phyloP scores from a whole-genome alignment of 2,888 invertebrate genomes.

The Oligia fasciuncula region DNA sequence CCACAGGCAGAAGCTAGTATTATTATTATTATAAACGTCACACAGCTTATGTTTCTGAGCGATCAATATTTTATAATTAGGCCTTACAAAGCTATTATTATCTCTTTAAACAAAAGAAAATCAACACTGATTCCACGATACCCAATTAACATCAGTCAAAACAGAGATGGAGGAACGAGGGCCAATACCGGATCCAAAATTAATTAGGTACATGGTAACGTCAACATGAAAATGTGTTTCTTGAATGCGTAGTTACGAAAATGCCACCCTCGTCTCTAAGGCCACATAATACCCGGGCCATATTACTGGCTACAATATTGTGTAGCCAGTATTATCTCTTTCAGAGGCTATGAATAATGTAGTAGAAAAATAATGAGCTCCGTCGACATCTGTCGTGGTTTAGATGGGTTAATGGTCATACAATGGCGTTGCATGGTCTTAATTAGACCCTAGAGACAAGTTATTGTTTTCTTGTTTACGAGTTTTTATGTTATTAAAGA shows the following conservation, averaged over 20 bases:
- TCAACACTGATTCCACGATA: neutral
- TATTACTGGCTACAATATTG: constrained; percentile 60
- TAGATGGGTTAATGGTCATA: constrained; percentile 55
- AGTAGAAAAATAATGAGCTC: constrained; percentile 76
- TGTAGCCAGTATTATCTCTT: constrained; percentile 67
- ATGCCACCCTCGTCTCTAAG: constrained; percentile 33
- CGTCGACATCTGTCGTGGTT: constrained; percentile 69
- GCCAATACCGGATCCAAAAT: constrained; percentile 1
- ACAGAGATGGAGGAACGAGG: neutral
- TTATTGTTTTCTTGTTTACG: neutral
- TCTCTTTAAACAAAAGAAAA: neutral
- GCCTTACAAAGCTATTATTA: neutral
- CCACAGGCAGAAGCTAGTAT: neutral
- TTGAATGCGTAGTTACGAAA: constrained; percentile 14
- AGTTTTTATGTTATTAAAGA: neutral
- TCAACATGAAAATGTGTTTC: neutral
- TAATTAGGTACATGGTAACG: neutral
- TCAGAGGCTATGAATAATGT: constrained; percentile 74
- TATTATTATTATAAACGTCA: neutral
- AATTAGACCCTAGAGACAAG: constrained; percentile 24
- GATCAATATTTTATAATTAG: neutral
- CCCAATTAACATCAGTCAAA: neutral
- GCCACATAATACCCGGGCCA: constrained; percentile 41
- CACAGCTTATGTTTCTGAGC: neutral
- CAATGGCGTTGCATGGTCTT: constrained; percentile 41